Evolutionary conservation across 2,113 vertebrate genomes (phyloP).

Genomic region (Canis aureus): DNA sequence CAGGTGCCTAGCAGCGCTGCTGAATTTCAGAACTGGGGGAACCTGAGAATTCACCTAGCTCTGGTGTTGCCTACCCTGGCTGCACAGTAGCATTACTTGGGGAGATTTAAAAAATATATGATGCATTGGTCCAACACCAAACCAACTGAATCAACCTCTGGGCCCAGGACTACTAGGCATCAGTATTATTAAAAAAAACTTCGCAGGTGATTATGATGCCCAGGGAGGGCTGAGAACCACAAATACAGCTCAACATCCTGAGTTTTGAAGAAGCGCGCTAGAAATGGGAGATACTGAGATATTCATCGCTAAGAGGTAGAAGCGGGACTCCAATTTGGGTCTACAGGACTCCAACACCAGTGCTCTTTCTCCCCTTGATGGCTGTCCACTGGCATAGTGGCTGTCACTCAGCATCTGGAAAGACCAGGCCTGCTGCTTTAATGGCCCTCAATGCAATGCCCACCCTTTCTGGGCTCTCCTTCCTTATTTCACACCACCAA

Average conservation of each 20-base stretch:
- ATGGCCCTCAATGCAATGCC: not conserved
- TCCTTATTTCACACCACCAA: slow-evolving; percentile 50
- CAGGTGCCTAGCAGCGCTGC: not conserved
- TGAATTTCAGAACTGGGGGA: not conserved
- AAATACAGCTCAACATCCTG: not conserved
- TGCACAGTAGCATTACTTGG: not conserved
- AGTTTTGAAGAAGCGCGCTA: not conserved
- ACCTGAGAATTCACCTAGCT: not conserved
- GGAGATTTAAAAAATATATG: not conserved
- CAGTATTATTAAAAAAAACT: slow-evolving; percentile 44
- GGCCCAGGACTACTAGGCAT: not conserved
- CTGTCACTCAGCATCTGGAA: not conserved
- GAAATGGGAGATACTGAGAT: not conserved
- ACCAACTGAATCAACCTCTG: slow-evolving; percentile 31
- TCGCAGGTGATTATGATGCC: not conserved
- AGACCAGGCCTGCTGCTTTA: not conserved
- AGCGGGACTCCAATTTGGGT: not conserved
- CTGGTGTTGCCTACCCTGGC: not conserved
- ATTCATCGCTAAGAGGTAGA: not conserved
- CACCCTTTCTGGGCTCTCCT: slow-evolving; percentile 18
- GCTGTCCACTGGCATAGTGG: not conserved
- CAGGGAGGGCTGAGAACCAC: not conserved
- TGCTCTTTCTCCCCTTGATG: not conserved
- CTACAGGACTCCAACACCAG: not conserved
- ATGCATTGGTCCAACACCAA: slow-evolving; percentile 34